phyloP scores from a whole-genome alignment of 2,888 invertebrate species.

The Plebejus melissa region DNA sequence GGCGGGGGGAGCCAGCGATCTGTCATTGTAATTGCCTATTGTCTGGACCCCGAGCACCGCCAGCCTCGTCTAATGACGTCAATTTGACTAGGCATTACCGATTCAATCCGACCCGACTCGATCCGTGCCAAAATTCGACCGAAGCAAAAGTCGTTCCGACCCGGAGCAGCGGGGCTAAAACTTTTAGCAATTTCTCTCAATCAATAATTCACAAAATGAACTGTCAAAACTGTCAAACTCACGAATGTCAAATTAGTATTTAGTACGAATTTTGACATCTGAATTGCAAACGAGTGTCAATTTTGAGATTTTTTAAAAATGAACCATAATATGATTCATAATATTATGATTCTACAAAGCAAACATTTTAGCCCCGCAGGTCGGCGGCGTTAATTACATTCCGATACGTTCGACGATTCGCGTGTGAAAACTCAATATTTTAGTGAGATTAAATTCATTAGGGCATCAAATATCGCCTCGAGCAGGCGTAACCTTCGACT shows the following conservation, averaged over 20 bases:
- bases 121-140: not conserved
- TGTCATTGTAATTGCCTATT: constrained; percentile 18
- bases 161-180: not conserved
- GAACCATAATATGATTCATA: no score
- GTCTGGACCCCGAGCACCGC: not conserved
- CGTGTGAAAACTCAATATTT: constrained; percentile 4
- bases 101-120: constrained; percentile 4
- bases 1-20: not conserved
- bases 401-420: not conserved
- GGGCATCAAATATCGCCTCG: not conserved
- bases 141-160: not conserved
- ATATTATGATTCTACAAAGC: no score
- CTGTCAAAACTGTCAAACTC: no score
- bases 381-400: not conserved
- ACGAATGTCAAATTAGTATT: no score
- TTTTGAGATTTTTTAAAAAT: no score
- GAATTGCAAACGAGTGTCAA: no score
- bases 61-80: not conserved
- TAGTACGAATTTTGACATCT: no score
- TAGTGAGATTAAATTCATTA: not conserved
- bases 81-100: not conserved
- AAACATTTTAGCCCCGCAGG: not conserved
- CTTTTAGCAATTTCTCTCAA: no score
- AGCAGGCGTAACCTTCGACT: not conserved
- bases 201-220: no score